These are phyloP conservation scores for Trachelus tabidus DNA, from an alignment of 2,888 invertebrate species.

Conservation along the genomic window DNA sequence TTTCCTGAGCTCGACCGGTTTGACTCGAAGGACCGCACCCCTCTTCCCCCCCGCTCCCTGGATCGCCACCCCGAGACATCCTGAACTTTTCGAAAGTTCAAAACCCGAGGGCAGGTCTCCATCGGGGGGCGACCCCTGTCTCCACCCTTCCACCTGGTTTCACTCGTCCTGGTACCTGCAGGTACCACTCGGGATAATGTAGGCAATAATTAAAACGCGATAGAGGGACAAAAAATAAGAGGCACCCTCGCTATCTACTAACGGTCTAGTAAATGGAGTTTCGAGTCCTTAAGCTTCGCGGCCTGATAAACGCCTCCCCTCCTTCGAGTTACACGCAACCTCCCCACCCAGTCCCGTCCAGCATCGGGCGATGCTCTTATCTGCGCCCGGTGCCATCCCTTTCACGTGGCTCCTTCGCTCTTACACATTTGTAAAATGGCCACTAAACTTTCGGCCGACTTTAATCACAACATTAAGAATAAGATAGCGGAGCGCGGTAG, in stretches of 20 bases:
- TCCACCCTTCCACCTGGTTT: slow-evolving; percentile 9
- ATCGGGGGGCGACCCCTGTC: not conserved
- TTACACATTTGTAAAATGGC: slow-evolving; percentile 22
- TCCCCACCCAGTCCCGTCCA: not conserved
- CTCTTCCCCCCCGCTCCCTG: slow-evolving; percentile 6
- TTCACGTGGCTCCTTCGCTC: not conserved
- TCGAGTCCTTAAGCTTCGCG: slow-evolving; percentile 1
- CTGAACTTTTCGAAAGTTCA: not conserved
- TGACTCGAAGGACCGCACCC: slow-evolving; percentile 21
- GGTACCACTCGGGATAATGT: slow-evolving; percentile 42
- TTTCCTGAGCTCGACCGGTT: slow-evolving; percentile 15
- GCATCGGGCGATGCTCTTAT: not conserved
- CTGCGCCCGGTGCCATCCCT: not conserved
- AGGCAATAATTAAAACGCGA: slow-evolving; percentile 47
- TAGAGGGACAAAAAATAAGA: slow-evolving; percentile 10
- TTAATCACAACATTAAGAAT: slow-evolving; percentile 34
- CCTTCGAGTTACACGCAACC: not conserved
- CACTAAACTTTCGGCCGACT: slow-evolving; percentile 32
- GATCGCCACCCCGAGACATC: not conserved
- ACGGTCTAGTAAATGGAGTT: slow-evolving; percentile 3
- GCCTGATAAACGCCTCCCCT: not conserved
- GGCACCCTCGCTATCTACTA: not conserved
- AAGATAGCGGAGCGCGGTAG: slow-evolving; percentile 37
- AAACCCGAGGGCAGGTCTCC: not conserved
- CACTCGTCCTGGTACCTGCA: slow-evolving; percentile 20